A percentile compares a stretch with the other conserved stretches of the same genome.
Conservation (phyloP, 2,113 vertebrate genomes). For the Scophthalmus maximus region DNA sequence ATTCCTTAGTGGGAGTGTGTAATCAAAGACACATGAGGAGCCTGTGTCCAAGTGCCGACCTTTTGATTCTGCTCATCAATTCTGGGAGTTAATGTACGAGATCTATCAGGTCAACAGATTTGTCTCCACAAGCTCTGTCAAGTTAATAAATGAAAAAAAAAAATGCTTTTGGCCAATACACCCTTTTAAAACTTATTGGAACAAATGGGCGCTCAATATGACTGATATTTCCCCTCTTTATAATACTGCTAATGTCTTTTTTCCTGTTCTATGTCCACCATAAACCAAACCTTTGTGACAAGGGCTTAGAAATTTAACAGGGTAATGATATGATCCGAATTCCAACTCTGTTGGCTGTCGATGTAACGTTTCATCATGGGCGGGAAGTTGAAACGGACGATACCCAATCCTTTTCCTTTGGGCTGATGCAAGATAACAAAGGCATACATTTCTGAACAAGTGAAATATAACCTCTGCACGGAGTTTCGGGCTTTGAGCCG, state of each 20-base stretch:
- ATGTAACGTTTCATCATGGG: conserved; percentile 67
- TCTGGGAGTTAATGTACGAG: conserved; percentile 74
- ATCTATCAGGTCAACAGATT: conserved; percentile 75
- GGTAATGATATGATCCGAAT: conserved; percentile 54
- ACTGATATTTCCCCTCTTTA: conserved; percentile 21
- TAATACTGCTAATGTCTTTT: conserved; percentile 22
- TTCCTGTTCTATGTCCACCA: conserved; percentile 9
- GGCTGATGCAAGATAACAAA: conserved; percentile 67
- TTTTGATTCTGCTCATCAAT: conserved; percentile 83
- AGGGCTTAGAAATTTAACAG: conserved; percentile 50
- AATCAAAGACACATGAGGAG: conserved; percentile 84
- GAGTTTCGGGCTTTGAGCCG: conserved; percentile 48
- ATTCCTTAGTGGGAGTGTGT: conserved; percentile 74
- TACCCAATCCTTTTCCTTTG: conserved; percentile 58
- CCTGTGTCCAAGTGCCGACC: conserved; percentile 77
- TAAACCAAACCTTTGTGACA: conserved; percentile 49
- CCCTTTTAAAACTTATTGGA: conserved; percentile 35
- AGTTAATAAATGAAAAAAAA: conserved; percentile 64
- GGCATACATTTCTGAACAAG: conserved; percentile 63
- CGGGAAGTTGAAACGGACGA: conserved; percentile 59
- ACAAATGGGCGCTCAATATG: conserved; percentile 34
- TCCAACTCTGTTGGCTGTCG: conserved; percentile 53
- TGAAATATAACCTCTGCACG: conserved; percentile 75
- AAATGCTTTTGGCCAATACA: conserved; percentile 51
- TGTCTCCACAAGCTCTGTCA: conserved; percentile 55